phyloP scores from a whole-genome alignment of 2,797 vertebrate species.

The Morelia viridis region DNA sequence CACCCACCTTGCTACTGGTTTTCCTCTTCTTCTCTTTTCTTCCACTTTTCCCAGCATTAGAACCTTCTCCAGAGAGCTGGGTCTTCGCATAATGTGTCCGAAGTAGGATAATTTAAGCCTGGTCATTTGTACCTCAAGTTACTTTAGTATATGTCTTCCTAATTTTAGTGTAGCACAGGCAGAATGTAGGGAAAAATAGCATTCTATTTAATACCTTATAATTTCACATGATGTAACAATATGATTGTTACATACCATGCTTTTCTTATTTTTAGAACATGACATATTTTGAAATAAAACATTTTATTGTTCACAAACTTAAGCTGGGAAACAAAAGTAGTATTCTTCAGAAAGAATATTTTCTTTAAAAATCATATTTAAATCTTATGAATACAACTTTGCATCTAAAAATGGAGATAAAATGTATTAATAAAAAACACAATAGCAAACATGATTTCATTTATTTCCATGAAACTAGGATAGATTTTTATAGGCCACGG shows the following conservation, averaged over 20 bases:
- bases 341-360: conserved; percentile 52
- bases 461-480: conserved; percentile 65
- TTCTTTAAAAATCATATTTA: conserved; percentile 23
- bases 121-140: not conserved
- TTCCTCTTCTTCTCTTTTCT: not conserved
- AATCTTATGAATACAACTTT: conserved; percentile 50
- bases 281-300: conserved; percentile 50
- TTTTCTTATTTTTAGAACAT: conserved; percentile 18
- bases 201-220: not conserved
- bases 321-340: conserved; percentile 55
- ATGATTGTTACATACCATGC: not conserved
- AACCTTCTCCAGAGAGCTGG: not conserved
- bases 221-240: conserved; percentile 2
- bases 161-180: too few species aligned
- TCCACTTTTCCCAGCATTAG: not conserved
- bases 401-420: conserved; percentile 53
- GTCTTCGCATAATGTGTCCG: not conserved
- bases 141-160: not conserved
- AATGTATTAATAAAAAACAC: conserved; percentile 23
- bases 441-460: conserved; percentile 58
- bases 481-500: conserved; percentile 60
- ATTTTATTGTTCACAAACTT: conserved; percentile 63
- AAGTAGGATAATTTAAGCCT: not conserved
- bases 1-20: not conserved
- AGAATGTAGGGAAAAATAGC: too few species aligned